phyloP scores from a whole-genome alignment of 2,113 vertebrate species.

The Datnioides undecimradiatus region DNA sequence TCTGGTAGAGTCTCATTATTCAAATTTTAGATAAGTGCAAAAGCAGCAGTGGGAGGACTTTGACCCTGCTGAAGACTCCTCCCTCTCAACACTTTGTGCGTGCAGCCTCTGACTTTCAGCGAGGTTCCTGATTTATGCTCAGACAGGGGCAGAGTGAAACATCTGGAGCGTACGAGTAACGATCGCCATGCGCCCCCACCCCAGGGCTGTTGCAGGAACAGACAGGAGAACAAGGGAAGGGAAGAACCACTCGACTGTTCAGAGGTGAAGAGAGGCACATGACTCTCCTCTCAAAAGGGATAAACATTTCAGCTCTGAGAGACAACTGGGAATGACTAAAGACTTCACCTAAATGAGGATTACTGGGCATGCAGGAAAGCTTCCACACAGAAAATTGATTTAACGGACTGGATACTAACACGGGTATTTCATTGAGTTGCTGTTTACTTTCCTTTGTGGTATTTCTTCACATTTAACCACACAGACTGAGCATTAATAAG shows the following conservation, averaged over 20 bases:
- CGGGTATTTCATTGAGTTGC: conserved; percentile 42
- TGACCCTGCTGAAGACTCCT: conserved; percentile 42
- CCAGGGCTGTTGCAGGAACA: conserved; percentile 12
- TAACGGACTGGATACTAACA: conserved; percentile 25
- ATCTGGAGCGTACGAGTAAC: neutral
- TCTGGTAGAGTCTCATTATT: conserved; percentile 4
- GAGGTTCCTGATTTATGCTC: conserved; percentile 12
- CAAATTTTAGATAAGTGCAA: neutral
- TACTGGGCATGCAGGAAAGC: neutral
- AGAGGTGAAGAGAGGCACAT: conserved; percentile 16
- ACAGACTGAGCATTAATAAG: neutral
- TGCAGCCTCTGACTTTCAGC: conserved; percentile 17
- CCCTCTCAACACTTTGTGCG: conserved; percentile 56
- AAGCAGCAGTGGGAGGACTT: conserved; percentile 59
- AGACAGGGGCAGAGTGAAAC: conserved; percentile 13
- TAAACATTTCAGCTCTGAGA: conserved; percentile 18
- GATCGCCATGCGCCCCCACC: neutral
- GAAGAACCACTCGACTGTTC: conserved; percentile 18
- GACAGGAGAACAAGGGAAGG: conserved; percentile 12
- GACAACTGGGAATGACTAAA: conserved; percentile 16
- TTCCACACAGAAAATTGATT: neutral
- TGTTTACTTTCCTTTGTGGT: neutral
- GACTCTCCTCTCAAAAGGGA: conserved; percentile 19
- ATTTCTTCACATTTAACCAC: neutral
- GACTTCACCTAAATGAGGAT: conserved; percentile 9